Conservation (phyloP, 2,113 vertebrate species). For the Hippoglossus stenolepis region DNA sequence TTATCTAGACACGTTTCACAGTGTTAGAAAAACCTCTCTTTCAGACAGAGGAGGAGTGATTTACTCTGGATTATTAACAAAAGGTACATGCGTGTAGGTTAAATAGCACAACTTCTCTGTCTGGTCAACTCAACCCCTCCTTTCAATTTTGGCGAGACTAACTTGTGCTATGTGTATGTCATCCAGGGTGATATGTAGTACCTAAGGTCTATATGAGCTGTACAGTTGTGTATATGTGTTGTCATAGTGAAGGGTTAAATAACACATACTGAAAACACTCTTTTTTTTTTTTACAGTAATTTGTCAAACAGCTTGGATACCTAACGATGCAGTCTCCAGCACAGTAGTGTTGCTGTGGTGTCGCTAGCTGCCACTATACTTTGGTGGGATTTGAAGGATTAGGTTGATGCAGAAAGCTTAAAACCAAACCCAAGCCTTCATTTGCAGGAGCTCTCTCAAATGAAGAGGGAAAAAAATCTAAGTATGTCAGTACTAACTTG, state of each 20-base stretch:
- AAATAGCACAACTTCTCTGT: neutral
- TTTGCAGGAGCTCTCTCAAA: conserved; percentile 63
- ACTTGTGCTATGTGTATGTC: neutral
- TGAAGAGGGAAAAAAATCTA: conserved; percentile 31
- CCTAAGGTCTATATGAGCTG: neutral
- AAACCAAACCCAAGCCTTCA: conserved; percentile 58
- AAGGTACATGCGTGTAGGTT: neutral
- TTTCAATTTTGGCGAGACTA: neutral
- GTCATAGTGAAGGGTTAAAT: neutral
- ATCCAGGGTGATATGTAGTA: neutral
- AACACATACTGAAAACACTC: too few relatives aligned
- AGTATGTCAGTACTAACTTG: conserved; percentile 8
- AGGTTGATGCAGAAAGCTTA: conserved; percentile 67
- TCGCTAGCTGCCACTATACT: conserved; percentile 35
- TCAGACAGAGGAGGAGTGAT: neutral
- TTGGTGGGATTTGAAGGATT: conserved; percentile 75
- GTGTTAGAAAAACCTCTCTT: neutral
- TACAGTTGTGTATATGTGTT: neutral
- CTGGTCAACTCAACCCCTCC: neutral
- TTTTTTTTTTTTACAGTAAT: neutral
- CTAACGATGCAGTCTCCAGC: neutral
- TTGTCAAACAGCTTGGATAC: neutral
- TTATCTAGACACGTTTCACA: conserved; percentile 4
- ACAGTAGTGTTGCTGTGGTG: conserved; percentile 11
- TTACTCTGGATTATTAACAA: conserved; percentile 15